These are phyloP conservation scores for Acanthaster planci DNA, from an alignment of 35 echinoderm and acorn worm species.

Conservation along the genomic window DNA sequence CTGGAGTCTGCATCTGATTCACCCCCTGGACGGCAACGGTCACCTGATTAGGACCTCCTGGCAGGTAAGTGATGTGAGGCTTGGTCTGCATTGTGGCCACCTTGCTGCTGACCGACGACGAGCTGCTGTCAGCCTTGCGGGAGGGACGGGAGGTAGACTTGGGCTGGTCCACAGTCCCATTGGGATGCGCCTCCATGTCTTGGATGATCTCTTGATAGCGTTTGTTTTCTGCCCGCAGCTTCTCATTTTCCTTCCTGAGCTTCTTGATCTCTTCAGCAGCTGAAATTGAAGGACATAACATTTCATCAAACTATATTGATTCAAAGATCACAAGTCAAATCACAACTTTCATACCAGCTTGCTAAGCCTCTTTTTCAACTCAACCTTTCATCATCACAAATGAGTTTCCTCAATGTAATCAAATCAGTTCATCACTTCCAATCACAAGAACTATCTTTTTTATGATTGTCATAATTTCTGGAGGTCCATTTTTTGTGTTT, in stretches of 20 bases:
- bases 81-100: conserved; percentile 19
- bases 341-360: too few species aligned
- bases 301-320: too few species aligned
- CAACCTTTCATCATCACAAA: too few species aligned
- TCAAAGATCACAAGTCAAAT: too few species aligned
- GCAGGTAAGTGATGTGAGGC: conserved; percentile 27
- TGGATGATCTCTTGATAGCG: conserved; percentile 64
- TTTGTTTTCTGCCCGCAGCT: conserved; percentile 78
- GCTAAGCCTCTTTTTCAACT: too few species aligned
- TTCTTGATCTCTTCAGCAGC: conserved; percentile 78
- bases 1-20: conserved; percentile 16
- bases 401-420: too few species aligned
- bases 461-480: too few species aligned
- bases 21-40: conserved; percentile 8
- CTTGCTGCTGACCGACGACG: conserved; percentile 10
- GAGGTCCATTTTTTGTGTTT: too few species aligned
- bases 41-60: conserved; percentile 13
- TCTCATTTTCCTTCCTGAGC: conserved; percentile 75
- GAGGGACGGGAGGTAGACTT: neutral
- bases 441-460: too few species aligned
- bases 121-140: neutral
- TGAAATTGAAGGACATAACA: conserved; percentile 30
- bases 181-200: conserved; percentile 65
- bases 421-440: too few species aligned
- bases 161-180: conserved; percentile 42